Conservation (phyloP, 2,888 invertebrate genomes). For the Drosophila prolongata region DNA sequence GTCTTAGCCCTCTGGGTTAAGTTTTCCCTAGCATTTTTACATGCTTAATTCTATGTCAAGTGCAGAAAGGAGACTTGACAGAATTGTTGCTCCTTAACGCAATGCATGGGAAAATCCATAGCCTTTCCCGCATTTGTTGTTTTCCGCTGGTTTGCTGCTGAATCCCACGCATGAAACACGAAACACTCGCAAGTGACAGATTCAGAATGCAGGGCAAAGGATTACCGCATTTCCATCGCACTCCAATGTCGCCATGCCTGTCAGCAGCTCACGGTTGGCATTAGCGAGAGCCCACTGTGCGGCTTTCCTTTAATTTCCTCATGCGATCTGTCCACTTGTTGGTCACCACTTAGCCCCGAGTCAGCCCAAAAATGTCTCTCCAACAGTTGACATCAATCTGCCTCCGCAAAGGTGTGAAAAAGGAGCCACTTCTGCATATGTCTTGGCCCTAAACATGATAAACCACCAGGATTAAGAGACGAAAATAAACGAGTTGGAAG, state of each 20-base stretch:
- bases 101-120: not conserved
- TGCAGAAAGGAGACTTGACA: not conserved
- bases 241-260: conserved; percentile 25
- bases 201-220: conserved; percentile 34
- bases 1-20: not conserved
- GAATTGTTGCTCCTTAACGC: not conserved
- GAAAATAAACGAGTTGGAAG: conserved; percentile 9
- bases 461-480: conserved; percentile 21
- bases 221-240: conserved; percentile 20
- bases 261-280: conserved; percentile 19
- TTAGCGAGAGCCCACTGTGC: conserved; percentile 20
- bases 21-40: not conserved
- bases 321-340: conserved; percentile 49
- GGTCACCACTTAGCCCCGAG: conserved; percentile 35
- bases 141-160: not conserved
- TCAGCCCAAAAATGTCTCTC: conserved; percentile 38
- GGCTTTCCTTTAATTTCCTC: conserved; percentile 31
- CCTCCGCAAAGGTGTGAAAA: not conserved
- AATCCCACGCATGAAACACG: conserved; percentile 9
- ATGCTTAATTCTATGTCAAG: not conserved
- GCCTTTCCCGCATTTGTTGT: conserved; percentile 19
- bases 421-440: conserved; percentile 14
- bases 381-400: conserved; percentile 56
- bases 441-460: conserved; percentile 20
- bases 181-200: conserved; percentile 26